Percentiles rank a stretch among this genome's conserved stretches.
These are phyloP conservation scores for Drosophila varians DNA, from an alignment of 1,140 invertebrate genomes.

Conservation along the genomic window DNA sequence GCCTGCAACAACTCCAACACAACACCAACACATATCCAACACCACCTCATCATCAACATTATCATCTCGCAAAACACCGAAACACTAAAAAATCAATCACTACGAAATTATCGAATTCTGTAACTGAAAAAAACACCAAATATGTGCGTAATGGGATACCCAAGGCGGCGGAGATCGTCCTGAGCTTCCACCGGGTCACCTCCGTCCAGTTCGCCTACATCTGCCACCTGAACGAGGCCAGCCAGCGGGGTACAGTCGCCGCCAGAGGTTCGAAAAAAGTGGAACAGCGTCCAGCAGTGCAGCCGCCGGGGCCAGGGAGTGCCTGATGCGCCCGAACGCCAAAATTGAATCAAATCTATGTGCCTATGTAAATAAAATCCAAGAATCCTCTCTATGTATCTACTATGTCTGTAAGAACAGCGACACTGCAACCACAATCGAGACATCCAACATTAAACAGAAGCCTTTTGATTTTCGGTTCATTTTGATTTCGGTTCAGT, in stretches of 20 bases:
- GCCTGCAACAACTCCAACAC: slow-evolving; percentile 44
- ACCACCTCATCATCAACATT: slow-evolving; percentile 10
- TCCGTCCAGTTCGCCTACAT: slow-evolving; percentile 83
- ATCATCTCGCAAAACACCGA: slow-evolving; percentile 16
- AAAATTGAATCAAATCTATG: slow-evolving; percentile 21
- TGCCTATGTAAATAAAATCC: slow-evolving; percentile 32
- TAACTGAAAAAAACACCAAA: slow-evolving; percentile 15
- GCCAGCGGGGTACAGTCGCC: slow-evolving; percentile 21
- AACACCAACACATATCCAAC: slow-evolving; percentile 19
- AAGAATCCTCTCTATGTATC: slow-evolving; percentile 31
- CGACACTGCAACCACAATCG: neutral
- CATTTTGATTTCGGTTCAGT: neutral
- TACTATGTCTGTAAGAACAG: slow-evolving; percentile 23
- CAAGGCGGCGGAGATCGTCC: slow-evolving; percentile 83
- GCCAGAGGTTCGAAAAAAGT: slow-evolving; percentile 27
- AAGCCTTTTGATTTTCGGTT: neutral
- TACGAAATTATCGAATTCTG: slow-evolving; percentile 7
- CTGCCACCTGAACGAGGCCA: slow-evolving; percentile 57
- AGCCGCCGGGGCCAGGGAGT: neutral
- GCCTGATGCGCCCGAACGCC: slow-evolving; percentile 13
- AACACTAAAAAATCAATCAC: slow-evolving; percentile 3
- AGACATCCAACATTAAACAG: neutral
- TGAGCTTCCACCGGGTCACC: slow-evolving; percentile 84
- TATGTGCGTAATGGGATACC: slow-evolving; percentile 21
- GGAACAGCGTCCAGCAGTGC: neutral